Conservation (phyloP, 2,113 vertebrate species). For the Smithornis capensis region DNA sequence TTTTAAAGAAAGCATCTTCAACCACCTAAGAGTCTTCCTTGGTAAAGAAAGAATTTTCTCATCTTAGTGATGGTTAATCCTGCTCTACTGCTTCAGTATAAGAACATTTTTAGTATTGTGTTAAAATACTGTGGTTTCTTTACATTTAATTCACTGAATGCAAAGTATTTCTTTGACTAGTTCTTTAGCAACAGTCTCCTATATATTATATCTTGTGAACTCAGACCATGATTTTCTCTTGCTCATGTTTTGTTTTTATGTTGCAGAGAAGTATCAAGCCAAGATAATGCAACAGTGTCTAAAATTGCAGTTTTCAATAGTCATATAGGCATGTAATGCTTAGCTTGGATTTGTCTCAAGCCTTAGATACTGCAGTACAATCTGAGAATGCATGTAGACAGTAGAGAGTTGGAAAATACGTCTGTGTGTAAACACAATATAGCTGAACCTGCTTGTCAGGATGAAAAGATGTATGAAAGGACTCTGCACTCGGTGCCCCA, state of each 20-base stretch:
- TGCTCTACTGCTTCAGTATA: background rate
- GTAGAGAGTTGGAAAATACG: constrained; percentile 64
- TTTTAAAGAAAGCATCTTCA: background rate
- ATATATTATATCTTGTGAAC: background rate
- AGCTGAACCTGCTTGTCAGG: constrained; percentile 73
- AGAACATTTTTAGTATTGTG: background rate
- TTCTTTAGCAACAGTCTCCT: background rate
- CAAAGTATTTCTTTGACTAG: background rate
- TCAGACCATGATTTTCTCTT: background rate
- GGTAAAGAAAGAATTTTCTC: background rate
- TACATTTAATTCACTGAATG: background rate
- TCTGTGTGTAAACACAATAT: constrained; percentile 78
- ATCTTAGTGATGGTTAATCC: background rate
- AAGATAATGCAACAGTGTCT: background rate
- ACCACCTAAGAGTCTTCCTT: background rate
- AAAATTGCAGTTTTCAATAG: constrained; percentile 26
- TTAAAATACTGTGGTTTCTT: background rate
- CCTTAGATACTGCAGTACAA: constrained; percentile 41
- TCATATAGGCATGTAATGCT: constrained; percentile 15
- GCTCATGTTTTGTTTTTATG: background rate
- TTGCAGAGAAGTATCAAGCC: background rate
- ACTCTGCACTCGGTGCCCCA: constrained; percentile 55
- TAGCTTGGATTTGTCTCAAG: constrained; percentile 50
- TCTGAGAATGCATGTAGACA: constrained; percentile 57
- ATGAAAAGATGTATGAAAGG: constrained; percentile 72